Evolutionary conservation across 37 sponge, comb jelly and placozoan species (phyloP), one percentile per base, ranked within the genome.

Genomic region (Ephydatia muelleri): DNA sequence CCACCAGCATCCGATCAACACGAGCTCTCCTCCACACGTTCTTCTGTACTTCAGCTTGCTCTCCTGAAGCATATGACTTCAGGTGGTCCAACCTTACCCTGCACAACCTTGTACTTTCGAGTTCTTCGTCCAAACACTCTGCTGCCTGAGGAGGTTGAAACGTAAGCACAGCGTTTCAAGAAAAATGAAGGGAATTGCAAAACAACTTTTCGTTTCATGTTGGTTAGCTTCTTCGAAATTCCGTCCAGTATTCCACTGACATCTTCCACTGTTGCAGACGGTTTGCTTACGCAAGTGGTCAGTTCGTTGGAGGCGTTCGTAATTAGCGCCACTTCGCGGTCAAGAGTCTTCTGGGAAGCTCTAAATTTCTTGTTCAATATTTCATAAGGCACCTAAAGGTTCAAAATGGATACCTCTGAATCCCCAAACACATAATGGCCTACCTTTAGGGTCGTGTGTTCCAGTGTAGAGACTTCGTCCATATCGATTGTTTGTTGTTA

Each of bases 351-450:
- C 84, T 98, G 99, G 43, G 89, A 82, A 14, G 85, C 72, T 31
- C 99, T 72, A 47, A 96, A 98, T 82, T 91, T 96, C 83, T 94
- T 98, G 86, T 98, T 98, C 40, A 98, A 87, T 22, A 96, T 73
- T 35, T 98, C 99, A 88, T 96, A 98, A 26, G 97, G 99, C 0
- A 98, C 97, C 93, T 96, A 38, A 25, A 81, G 26, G 12, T 21
- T 38, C 64, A 68, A 66, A 71, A 36, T 37, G 19, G 76, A 27
- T 2, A 26, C 27, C 12, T 43, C 36, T 4, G 8, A 79, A 29
- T 19, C 8, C 40, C 26, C n/a, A 5, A 14, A 16, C 6, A 12
- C 25, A 32, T 26, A 79, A 29, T 3, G 16, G 23, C 65, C 37
- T 67, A 94, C 95, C 84, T 95, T 95, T 8, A 95, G 71, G 12